Evolutionary conservation across 2,888 invertebrate species (phyloP), one percentile per base, ranked within the genome.

Genomic region (Lottia gigantea): DNA sequence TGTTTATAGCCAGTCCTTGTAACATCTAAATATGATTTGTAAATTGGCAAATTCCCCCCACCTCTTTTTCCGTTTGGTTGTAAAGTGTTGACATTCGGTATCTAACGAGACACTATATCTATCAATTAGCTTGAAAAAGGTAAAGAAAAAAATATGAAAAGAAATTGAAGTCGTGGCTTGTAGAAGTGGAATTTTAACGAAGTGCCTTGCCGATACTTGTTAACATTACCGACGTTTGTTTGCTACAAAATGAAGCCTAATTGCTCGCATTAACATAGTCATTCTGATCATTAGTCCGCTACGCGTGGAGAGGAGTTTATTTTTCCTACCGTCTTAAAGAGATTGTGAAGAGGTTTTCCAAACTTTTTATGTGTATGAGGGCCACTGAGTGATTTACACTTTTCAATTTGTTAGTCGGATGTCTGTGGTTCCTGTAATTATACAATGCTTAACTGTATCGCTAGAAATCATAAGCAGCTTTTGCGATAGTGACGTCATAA

Each of bases 231-330:
- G 55, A 12, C 11, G 55, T 55, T 55, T 55, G 55, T 55, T 55
- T 55, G 55, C 55, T 55, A 55, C 55, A 55, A 55, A 55, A 55
- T 55, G 55, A 23, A 55, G 19, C 23, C 55, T 55, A 55, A 55
- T 55, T 55, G 23, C 55, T 55, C 19, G 55, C 19, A 23, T 55
- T 55, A 12, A 55, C 55, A 55, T 55, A 23, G 55, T 11, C 14
- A 55, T 55, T 55, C 55, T 55, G 55, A 19, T 55, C 19, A 55
- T 55, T 55, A 55, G 55, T 23, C 19, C 11, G 55, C 55, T 55
- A 55, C 55, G 55, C 40, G 40, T 40, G 40, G 23, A 55, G 55
- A 14, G 23, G 23, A n/a, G 55, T 55, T 19, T 55, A 55, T 55
- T 55, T n/a, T 55, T 55, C 23, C 55, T 55, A 23, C 55, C 11